Percentiles rank a stretch among this genome's conserved stretches.
These are phyloP conservation scores for Emys orbicularis DNA, from an alignment of 2,797 vertebrate genomes.

Conservation along the genomic window DNA sequence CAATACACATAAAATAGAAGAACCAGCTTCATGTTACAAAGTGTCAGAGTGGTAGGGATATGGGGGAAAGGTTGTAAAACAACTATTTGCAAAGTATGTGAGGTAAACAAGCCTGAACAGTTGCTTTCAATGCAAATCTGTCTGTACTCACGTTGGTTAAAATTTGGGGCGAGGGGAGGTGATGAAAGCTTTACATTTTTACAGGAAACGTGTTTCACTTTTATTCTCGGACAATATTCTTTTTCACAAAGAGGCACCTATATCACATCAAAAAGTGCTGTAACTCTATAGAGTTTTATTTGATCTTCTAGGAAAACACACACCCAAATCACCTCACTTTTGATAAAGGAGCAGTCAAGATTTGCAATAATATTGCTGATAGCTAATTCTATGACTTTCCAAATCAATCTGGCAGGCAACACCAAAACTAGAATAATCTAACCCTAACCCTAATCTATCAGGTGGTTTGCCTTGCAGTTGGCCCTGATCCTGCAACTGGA, in stretches of 20 bases:
- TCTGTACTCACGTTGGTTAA: neutral
- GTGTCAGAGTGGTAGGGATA: neutral
- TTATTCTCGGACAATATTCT: neutral
- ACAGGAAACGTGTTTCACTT: neutral
- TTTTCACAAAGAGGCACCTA: neutral
- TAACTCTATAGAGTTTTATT: neutral
- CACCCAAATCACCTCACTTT: neutral
- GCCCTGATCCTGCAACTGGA: neutral
- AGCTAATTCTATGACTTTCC: neutral
- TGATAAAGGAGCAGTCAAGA: neutral
- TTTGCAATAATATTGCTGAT: accelerated
- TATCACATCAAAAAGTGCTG: accelerated
- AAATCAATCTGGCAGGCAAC: neutral
- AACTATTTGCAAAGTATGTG: neutral
- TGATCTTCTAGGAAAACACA: neutral
- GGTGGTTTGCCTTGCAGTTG: neutral
- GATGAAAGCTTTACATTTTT: neutral
- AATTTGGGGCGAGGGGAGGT: too few species aligned
- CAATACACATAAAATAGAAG: neutral
- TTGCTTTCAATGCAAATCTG: neutral
- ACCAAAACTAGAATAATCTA: neutral
- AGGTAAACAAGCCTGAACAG: neutral
- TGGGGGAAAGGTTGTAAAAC: neutral
- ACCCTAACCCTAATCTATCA: too few species aligned
- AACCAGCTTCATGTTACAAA: neutral